Evolutionary conservation across 2,797 vertebrate species (phyloP).

Genomic region (Anabacerthia variegaticeps): DNA sequence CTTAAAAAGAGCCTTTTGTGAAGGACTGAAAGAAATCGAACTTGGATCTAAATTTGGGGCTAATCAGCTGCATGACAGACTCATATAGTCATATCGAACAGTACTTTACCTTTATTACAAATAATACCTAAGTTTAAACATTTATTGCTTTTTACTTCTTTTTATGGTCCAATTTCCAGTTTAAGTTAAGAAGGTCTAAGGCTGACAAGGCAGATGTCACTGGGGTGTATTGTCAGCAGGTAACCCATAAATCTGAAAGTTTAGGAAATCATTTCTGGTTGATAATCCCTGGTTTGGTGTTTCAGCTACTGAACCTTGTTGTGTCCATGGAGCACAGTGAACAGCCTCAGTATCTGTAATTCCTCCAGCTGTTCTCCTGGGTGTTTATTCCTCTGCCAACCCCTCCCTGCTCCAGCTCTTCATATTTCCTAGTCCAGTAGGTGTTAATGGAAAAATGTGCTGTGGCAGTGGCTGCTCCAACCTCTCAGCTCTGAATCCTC

Average conservation of each 20-base stretch:
- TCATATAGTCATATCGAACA: not conserved
- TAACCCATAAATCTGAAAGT: not conserved
- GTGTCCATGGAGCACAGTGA: not conserved
- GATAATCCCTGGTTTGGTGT: not conserved
- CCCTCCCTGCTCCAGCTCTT: not conserved
- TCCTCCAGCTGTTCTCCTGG: not conserved
- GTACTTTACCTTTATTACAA: not conserved
- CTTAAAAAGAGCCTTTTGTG: not conserved
- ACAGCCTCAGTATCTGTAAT: not conserved
- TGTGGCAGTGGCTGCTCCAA: not conserved
- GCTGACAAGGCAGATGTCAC: accelerated
- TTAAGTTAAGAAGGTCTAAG: not conserved
- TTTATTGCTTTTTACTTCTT: not conserved
- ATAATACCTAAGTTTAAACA: not conserved
- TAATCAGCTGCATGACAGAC: not conserved
- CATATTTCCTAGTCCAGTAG: not conserved
- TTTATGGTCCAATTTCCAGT: not conserved
- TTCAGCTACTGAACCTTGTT: not conserved
- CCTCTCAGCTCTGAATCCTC: not conserved
- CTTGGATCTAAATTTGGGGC: not conserved
- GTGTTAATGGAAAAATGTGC: not conserved
- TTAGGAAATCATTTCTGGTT: not conserved
- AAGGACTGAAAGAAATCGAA: not conserved
- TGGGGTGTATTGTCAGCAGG: not conserved
- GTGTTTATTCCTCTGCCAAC: not conserved